Conservation (phyloP, 1,140 invertebrate species). For the Drosophila lacteicornis region DNA sequence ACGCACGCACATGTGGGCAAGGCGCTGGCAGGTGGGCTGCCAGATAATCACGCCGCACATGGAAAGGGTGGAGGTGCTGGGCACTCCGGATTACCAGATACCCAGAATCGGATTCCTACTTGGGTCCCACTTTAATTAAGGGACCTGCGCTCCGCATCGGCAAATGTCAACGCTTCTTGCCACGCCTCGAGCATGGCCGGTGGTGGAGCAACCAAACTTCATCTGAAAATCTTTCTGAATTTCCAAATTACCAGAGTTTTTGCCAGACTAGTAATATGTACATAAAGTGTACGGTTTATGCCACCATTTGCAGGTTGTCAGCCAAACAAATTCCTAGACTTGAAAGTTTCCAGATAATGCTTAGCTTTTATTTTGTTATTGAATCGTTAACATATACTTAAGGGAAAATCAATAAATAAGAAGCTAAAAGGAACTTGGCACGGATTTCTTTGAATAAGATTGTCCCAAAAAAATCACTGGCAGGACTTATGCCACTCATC, state of each 20-base stretch:
- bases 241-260: conserved; percentile 4
- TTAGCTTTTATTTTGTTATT: background rate
- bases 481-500: background rate
- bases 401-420: too few species aligned
- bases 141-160: conserved; percentile 24
- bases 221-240: background rate
- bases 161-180: conserved; percentile 25
- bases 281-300: conserved; percentile 5
- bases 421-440: background rate
- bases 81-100: conserved; percentile 5
- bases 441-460: background rate
- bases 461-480: background rate
- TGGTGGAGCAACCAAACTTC: background rate
- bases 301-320: background rate
- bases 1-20: conserved; percentile 41
- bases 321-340: conserved; percentile 1
- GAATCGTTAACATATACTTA: background rate
- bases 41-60: conserved; percentile 50
- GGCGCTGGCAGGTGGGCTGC: conserved; percentile 28
- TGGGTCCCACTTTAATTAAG: conserved; percentile 64
- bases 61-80: conserved; percentile 27
- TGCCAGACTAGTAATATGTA: background rate
- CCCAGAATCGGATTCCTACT: conserved; percentile 6
- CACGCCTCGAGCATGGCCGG: conserved; percentile 36
- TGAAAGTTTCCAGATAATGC: background rate